Evolutionary conservation across 1,140 invertebrate species (phyloP), one percentile per base, ranked within the genome.

Genomic region (Planococcus citri): DNA sequence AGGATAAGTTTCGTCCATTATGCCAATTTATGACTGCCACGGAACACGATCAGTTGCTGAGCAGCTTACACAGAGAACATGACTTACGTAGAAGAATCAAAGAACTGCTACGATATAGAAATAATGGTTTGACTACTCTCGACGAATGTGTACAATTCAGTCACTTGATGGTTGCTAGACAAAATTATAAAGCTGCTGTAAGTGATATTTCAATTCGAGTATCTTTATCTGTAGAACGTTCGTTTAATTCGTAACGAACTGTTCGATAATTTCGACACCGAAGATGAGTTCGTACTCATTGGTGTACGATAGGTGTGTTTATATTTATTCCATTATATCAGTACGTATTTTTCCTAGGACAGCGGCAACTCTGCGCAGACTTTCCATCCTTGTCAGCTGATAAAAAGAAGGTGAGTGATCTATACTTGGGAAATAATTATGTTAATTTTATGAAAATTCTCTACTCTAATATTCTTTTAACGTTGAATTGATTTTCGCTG

Each of bases 11-110:
- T 77, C 84, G 89, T 51, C 85, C 88, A 57, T 92, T 93, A 77
- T 87, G 90, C 25, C 92, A 94, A 76, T 95, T 95, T 81, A 88
- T 91, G 75, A 88, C 90, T 0, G 84, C 87, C 29, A 82, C 86
- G 71, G 92, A 95, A 79, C 88, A 94, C 75, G 86, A 91, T 72
- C 84, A 88, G 71, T 58, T 71, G 6, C 6, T 71, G n/a, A 67
- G 33, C 12, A 71, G 68, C 22, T 25, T 71, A 25, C 37, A 68
- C 12, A 27, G 70, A 41, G 70, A 71, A 22, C 64, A 71, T 14
- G 68, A 57, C 4, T 27, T 71, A 20, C 33, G 70, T 10, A 6
- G 64, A 2, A 6, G 70, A 6, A 25, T 71, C 3, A 57, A 37
- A 21, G 64, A 71, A 27, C 57, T 71, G 12, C 25, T 68, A 3